Conservation (phyloP, 2,888 invertebrate species). For the Ornithoptera priamus region DNA sequence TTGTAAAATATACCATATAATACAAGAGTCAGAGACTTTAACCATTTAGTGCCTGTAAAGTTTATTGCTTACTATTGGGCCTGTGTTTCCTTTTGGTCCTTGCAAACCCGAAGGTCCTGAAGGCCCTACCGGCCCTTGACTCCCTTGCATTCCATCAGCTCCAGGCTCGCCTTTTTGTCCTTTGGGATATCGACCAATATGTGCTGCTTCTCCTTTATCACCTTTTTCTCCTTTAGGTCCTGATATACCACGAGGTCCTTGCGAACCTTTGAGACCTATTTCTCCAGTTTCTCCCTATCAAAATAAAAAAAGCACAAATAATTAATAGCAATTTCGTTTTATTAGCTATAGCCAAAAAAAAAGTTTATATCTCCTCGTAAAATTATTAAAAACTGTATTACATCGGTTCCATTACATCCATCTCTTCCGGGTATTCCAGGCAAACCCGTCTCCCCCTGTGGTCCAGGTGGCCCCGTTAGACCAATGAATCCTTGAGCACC, state of each 20-base stretch:
- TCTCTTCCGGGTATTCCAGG: conserved; percentile 93
- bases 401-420: conserved; percentile 98
- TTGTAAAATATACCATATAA: neutral
- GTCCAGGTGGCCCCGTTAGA: conserved; percentile 75
- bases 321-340: neutral
- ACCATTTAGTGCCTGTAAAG: conserved; percentile 1
- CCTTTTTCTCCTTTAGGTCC: conserved; percentile 85
- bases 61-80: conserved; percentile 73
- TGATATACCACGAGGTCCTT: conserved; percentile 88
- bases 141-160: conserved; percentile 85
- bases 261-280: conserved; percentile 84
- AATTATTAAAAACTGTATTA: conserved; percentile 62
- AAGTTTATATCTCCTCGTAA: neutral
- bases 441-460: conserved; percentile 83
- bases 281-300: conserved; percentile 86
- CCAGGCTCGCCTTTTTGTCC: conserved; percentile 94
- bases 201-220: conserved; percentile 90
- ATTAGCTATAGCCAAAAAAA: neutral
- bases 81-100: conserved; percentile 82
- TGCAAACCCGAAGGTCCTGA: conserved; percentile 79
- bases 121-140: conserved; percentile 82
- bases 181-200: conserved; percentile 84
- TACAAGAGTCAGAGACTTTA: no score
- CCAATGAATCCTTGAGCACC: conserved; percentile 94
- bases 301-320: conserved; percentile 28